Evolutionary conservation across 2,888 invertebrate genomes (phyloP), one percentile per base, ranked within the genome.

Genomic region (Fragum sueziense): DNA sequence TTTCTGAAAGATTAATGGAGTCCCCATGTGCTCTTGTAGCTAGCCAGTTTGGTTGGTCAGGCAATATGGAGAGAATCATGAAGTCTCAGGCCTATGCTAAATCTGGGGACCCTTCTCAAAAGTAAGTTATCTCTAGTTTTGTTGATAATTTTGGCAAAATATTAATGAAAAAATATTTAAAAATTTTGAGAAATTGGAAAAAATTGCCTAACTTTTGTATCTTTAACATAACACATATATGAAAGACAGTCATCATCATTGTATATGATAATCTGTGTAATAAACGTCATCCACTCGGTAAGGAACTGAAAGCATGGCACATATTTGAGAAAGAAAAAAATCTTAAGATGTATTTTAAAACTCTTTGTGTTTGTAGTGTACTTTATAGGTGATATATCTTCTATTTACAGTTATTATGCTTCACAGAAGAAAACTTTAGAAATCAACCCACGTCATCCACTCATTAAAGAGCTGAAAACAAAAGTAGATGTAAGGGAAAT

Each of bases 11-110:
- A 76, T 94, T 99, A 76, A 95, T 96, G 79, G 96, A 96, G 90
- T 98, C 99, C 9, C 99, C 99, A 0, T 98, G 98, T 93, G 99
- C 98, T 70, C 95, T 99, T 70, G 98, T 99, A 67, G 99, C 99
- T 85, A 97, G 97, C 79, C 96, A 97, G 95, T 99, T 98, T 94
- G 99, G 99, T 87, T 99, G 99, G 99, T 98, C 99, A 89, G 99
- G 99, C 90, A 99, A 99, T 94, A 99, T 99, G 99, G 99, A 99
- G 94, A 95, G 99, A 69, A 95, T 99, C 85, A 98, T 99, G 83
- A 93, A 92, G 80, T 93, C 94, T 9, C 99, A 99, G 94, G 98
- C 99, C 22, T 99, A 99, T 94, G 98, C 98, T 93, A 99, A 99
- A 93, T 93, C 96, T 4, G 97, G 98, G 54, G 93, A 93, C 82